Evolutionary conservation across 2,888 invertebrate genomes (phyloP).

Genomic region (Pterostichus niger): DNA sequence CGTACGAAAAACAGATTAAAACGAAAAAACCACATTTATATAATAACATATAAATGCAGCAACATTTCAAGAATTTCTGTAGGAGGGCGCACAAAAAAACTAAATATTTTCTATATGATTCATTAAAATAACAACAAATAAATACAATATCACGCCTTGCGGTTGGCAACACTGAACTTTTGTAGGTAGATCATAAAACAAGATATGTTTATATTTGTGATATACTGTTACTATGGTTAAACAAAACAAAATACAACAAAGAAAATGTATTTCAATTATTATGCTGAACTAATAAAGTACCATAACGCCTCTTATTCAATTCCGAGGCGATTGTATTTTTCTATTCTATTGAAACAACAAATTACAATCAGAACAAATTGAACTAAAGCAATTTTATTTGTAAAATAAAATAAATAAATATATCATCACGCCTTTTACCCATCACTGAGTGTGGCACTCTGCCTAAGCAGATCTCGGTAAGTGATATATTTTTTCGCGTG

Average conservation of each 20-base stretch:
- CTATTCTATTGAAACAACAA: too few relatives aligned
- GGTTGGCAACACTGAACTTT: neutral
- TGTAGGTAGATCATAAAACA: neutral
- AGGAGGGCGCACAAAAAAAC: neutral
- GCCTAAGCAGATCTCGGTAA: too few relatives aligned
- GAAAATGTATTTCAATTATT: too few relatives aligned
- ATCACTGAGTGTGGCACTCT: too few relatives aligned
- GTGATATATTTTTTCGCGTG: too few relatives aligned
- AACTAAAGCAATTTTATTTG: too few relatives aligned
- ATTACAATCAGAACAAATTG: too few relatives aligned
- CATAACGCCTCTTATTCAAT: too few relatives aligned
- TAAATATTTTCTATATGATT: constrained; percentile 18
- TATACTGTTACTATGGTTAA: neutral
- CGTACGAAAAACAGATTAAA: neutral
- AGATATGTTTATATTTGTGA: constrained; percentile 6
- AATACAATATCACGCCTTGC: constrained; percentile 33
- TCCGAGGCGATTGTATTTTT: too few relatives aligned
- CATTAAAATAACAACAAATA: constrained; percentile 21
- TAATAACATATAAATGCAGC: neutral
- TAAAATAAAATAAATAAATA: too few relatives aligned
- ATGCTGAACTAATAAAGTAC: too few relatives aligned
- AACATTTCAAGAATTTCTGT: constrained; percentile 23
- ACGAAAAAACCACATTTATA: constrained; percentile 5
- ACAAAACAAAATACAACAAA: neutral
- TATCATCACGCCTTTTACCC: too few relatives aligned